Conservation (phyloP, 2,888 invertebrate genomes). For the Stegophylla sp. region DNA sequence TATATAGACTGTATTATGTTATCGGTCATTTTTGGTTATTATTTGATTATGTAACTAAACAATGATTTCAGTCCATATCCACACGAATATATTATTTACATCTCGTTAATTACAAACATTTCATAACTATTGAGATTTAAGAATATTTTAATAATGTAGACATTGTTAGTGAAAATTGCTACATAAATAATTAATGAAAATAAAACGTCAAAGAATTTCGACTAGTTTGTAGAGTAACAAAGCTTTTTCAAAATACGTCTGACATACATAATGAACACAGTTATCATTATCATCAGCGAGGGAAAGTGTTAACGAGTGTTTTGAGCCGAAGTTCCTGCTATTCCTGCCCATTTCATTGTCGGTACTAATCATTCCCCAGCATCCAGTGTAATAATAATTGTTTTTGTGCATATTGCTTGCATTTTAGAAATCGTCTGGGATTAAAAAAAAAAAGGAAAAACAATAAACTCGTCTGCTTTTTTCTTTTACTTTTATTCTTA, state of each 20-base stretch:
- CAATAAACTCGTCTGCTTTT: constrained; percentile 35
- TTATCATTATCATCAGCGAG: constrained; percentile 54
- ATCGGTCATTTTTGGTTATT: too few relatives aligned
- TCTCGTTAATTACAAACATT: not conserved
- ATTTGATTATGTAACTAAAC: too few relatives aligned
- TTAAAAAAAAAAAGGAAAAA: constrained; percentile 41
- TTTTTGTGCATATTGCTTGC: constrained; percentile 44
- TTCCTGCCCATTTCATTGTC: constrained; percentile 48
- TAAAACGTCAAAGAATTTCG: constrained; percentile 5
- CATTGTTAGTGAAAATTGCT: constrained; percentile 14
- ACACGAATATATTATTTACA: too few relatives aligned
- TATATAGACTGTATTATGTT: too few relatives aligned
- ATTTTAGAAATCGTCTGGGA: constrained; percentile 55
- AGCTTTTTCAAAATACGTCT: constrained; percentile 32
- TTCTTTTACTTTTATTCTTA: constrained; percentile 10
- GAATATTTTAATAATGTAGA: too few relatives aligned
- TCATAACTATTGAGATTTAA: constrained; percentile 7
- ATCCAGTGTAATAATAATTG: constrained; percentile 43
- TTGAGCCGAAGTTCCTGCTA: constrained; percentile 58
- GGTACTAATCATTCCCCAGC: constrained; percentile 38
- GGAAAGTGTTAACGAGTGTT: constrained; percentile 56
- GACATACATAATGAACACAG: constrained; percentile 52
- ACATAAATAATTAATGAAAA: not conserved
- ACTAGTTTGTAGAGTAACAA: constrained; percentile 11
- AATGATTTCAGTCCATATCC: too few relatives aligned